Base-by-base conservation (phyloP, 2,797 vertebrate genomes). In the Poeciliopsis gracilis region DNA sequence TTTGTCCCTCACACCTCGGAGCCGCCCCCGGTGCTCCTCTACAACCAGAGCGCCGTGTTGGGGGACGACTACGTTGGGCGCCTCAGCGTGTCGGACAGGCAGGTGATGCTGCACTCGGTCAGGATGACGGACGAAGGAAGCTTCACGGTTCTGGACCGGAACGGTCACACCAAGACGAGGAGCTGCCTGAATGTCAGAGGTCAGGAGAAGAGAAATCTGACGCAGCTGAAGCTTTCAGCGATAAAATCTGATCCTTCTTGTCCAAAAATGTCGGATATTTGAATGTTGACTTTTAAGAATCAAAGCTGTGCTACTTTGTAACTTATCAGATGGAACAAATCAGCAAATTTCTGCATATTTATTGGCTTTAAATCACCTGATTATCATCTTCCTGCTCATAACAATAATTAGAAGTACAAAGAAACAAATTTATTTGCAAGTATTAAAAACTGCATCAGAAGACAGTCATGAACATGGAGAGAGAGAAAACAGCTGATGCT, bases 141-240 rank as follows among this genome's bases (percentile, higher is more conserved):
- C 86, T 96, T 91, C 38, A 94, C 94, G 0, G 90, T 96, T 45
- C 61, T 91, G 47, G 95, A 96, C 86, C 87, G 46, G 0, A 89
- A 94, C 5, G 92, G 90, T 41, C 95, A 94, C 83, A 80, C 92
- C 67, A 51, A 82, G 82, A 89, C 77, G 84, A 94, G 90, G 87
- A 94, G 89, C 77, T 96, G 96, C 1, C 91, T 96, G 72, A 96
- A 96, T 13, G 94, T 96, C 77, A 91, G 90, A 94, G 94, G 96
- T 96, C 83, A 92, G 86, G 20, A 76, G 72, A 28, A 28, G 18
- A 76, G 72, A 28, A 28, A 61, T 71, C 4, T 18, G 43, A 43
- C 25, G 33, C 51, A 5, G 66, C 70, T 4, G 25, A 16, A 33
- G 46, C 46, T 47, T 72, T 30, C 1, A 23, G 8, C 13, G 2